phyloP scores from a whole-genome alignment of 2,888 invertebrate genomes.

The Crossocerus cetratus region DNA sequence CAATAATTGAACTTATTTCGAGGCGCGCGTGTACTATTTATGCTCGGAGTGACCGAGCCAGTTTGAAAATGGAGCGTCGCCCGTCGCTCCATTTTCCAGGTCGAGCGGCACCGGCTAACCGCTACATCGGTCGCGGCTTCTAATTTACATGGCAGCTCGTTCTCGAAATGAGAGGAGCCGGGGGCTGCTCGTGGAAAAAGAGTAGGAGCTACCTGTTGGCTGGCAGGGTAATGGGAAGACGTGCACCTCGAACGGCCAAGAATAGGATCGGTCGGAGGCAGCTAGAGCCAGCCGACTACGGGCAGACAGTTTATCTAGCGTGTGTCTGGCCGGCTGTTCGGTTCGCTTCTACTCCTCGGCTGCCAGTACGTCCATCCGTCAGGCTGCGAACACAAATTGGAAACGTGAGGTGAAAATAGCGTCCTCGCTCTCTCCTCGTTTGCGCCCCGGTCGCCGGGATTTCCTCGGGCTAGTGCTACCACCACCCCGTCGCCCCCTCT shows the following conservation, averaged over 20 bases:
- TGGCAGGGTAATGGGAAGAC: slow-evolving; percentile 16
- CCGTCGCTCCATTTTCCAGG: not conserved
- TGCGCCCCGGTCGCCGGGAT: slow-evolving; percentile 9
- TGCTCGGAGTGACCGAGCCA: no score
- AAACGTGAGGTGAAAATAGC: slow-evolving; percentile 64
- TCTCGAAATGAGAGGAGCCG: slow-evolving; percentile 5
- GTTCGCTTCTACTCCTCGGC: slow-evolving; percentile 9
- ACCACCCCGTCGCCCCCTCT: slow-evolving; percentile 36
- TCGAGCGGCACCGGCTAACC: not conserved
- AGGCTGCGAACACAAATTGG: slow-evolving; percentile 64
- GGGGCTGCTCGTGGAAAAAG: not conserved
- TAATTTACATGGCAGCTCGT: not conserved
- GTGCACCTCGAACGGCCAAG: no score
- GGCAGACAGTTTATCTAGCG: no score
- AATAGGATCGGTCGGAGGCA: no score
- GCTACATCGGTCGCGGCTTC: not conserved
- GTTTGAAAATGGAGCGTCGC: no score
- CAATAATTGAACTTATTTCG: slow-evolving; percentile 39
- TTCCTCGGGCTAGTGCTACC: slow-evolving; percentile 26
- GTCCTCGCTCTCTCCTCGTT: slow-evolving; percentile 34
- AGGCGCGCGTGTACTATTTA: slow-evolving; percentile 2
- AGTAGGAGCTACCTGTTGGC: slow-evolving; percentile 61
- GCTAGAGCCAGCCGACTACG: no score
- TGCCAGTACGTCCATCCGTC: slow-evolving; percentile 50
- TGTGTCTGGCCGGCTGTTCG: not conserved